Evolutionary conservation across 1,140 invertebrate genomes (phyloP).

Genomic region (Sesamia nonagrioides): DNA sequence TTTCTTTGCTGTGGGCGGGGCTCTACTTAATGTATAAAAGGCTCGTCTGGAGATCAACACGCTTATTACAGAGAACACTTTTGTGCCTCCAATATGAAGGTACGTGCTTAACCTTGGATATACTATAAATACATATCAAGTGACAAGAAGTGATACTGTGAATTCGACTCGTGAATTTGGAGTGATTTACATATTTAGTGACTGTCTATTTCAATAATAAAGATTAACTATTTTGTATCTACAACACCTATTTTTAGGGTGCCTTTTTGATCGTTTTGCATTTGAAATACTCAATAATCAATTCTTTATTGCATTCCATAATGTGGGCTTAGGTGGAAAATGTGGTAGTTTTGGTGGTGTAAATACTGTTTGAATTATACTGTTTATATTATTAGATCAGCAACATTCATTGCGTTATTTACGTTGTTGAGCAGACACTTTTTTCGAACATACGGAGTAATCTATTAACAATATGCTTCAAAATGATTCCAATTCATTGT

Average conservation of each 20-base stretch:
- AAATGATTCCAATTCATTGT: no score
- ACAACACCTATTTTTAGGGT: not conserved
- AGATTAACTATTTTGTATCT: no score
- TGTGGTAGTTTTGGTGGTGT: no score
- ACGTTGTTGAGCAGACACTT: no score
- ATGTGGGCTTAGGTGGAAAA: no score
- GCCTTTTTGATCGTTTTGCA: not conserved
- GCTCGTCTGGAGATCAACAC: constrained; percentile 64
- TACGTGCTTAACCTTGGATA: constrained; percentile 58
- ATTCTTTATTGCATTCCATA: no score
- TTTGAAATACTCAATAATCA: no score
- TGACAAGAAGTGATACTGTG: constrained; percentile 34
- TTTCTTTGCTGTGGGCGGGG: constrained; percentile 70
- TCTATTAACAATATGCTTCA: no score
- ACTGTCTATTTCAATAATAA: not conserved
- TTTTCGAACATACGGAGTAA: no score
- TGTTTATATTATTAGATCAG: no score
- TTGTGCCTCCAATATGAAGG: constrained; percentile 78
- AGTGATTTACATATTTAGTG: constrained; percentile 7
- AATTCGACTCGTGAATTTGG: constrained; percentile 11
- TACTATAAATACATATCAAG: constrained; percentile 27
- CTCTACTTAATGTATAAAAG: constrained; percentile 73
- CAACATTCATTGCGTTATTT: no score
- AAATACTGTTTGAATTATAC: no score
- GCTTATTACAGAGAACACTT: constrained; percentile 68